These are phyloP conservation scores for Panagrolaimus sp. DNA, from an alignment of 1,140 invertebrate genomes.

Conservation along the genomic window DNA sequence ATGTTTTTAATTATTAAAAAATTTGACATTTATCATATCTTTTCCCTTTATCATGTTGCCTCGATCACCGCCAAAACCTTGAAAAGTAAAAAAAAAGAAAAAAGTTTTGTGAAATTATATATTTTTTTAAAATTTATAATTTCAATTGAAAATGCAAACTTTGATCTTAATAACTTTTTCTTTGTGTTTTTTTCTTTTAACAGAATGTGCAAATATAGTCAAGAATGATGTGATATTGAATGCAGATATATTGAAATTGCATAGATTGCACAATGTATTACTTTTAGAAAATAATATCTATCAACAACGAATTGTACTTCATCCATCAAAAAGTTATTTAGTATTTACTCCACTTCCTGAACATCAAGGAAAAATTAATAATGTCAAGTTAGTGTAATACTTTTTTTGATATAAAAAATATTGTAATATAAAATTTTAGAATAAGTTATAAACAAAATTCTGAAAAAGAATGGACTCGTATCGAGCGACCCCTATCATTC, in stretches of 20 bases:
- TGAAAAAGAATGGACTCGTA: conserved; percentile 36
- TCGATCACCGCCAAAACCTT: no score
- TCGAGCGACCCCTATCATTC: conserved; percentile 29
- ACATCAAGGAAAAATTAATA: conserved; percentile 43
- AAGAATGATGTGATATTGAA: background rate
- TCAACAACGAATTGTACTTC: conserved; percentile 49
- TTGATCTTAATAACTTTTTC: conserved; percentile 24
- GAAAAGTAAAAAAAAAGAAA: no score
- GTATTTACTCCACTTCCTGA: conserved; percentile 54
- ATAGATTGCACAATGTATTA: background rate
- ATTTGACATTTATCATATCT: no score
- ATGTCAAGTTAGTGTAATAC: conserved; percentile 49
- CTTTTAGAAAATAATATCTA: conserved; percentile 50
- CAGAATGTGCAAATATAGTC: conserved; percentile 1
- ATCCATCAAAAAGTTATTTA: conserved; percentile 48
- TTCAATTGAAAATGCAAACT: conserved; percentile 17
- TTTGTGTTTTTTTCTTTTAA: background rate
- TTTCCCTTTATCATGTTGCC: no score
- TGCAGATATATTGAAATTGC: background rate
- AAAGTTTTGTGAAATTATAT: no score
- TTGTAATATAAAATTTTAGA: conserved; percentile 27
- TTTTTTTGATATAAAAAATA: no score
- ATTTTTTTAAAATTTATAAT: no score
- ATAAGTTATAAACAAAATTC: conserved; percentile 46
- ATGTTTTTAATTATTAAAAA: no score